These are phyloP conservation scores for Megalopta genalis DNA, from an alignment of 1,140 invertebrate genomes.

Conservation along the genomic window DNA sequence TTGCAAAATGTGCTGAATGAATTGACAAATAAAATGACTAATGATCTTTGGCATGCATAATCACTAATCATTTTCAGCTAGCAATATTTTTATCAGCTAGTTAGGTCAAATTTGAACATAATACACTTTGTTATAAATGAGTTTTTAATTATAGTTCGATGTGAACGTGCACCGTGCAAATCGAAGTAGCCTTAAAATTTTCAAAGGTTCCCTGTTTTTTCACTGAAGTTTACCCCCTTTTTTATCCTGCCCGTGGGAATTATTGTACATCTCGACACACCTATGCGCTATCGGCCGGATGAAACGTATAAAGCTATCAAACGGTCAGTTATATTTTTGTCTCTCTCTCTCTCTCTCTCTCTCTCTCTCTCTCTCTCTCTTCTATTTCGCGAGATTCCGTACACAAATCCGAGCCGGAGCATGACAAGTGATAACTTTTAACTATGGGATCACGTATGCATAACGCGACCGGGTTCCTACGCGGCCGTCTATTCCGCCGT, in stretches of 20 bases:
- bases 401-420: neutral
- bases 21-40: no score
- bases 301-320: constrained; percentile 3
- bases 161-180: no score
- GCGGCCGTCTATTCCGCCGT: neutral
- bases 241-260: neutral
- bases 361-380: no score
- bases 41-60: no score
- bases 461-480: neutral
- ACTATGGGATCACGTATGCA: neutral
- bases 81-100: no score
- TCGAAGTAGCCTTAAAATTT: constrained; percentile 13
- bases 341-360: no score
- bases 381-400: constrained; percentile 8
- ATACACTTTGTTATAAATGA: no score
- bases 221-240: neutral
- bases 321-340: neutral
- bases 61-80: no score
- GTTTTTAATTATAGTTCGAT: no score
- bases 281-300: neutral
- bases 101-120: no score
- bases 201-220: neutral
- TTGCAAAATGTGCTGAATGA: no score
- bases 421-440: constrained; percentile 27
- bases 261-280: neutral